phyloP scores from a whole-genome alignment of 2,113 vertebrate genomes.

The Gallinago media region DNA sequence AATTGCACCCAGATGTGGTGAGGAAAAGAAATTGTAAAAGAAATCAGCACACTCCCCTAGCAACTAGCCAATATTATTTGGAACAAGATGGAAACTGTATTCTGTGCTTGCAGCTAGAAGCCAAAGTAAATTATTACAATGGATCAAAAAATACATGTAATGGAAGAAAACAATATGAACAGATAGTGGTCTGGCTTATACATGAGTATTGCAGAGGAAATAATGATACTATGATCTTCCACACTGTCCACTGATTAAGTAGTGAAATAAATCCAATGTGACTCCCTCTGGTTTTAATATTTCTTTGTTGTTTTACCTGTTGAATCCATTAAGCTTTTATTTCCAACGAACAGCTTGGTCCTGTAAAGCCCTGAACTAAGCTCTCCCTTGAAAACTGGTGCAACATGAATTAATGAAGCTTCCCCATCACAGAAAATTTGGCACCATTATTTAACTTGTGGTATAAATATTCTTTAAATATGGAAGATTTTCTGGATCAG shows the following conservation, averaged over 20 bases:
- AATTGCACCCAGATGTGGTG: conserved; percentile 51
- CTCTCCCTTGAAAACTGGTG: not conserved
- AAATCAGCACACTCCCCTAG: conserved; percentile 34
- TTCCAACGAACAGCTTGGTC: not conserved
- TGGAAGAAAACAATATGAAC: conserved; percentile 25
- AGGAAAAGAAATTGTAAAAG: conserved; percentile 17
- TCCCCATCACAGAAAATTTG: not conserved
- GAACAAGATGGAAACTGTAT: conserved; percentile 15
- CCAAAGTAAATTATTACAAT: conserved; percentile 53
- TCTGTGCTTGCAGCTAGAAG: conserved; percentile 2
- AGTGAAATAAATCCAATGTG: not conserved
- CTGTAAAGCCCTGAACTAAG: not conserved
- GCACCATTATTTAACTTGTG: not conserved
- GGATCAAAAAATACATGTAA: conserved; percentile 25
- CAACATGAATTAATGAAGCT: not conserved
- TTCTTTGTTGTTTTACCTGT: conserved; percentile 16
- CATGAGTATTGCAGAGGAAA: not conserved
- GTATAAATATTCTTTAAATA: not conserved
- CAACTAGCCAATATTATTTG: conserved; percentile 56
- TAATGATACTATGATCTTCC: not conserved
- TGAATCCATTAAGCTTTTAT: conserved; percentile 25
- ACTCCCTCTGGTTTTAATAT: not conserved
- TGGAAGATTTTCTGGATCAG: not conserved
- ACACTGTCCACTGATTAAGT: not conserved
- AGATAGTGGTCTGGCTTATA: not conserved